Conservation (phyloP, 2,888 invertebrate genomes). For the Diabrotica balteata region DNA sequence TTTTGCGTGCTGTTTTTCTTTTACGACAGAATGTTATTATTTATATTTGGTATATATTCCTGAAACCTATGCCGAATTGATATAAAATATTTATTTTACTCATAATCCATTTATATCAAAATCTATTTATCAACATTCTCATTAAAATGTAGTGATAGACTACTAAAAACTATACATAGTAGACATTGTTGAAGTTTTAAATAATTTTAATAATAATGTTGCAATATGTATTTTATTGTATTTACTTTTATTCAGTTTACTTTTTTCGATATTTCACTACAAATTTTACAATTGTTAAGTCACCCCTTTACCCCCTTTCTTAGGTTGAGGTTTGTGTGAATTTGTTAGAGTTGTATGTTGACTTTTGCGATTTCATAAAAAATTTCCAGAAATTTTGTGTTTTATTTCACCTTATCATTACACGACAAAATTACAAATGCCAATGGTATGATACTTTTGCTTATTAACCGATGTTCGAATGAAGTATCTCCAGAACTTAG, state of each 20-base stretch:
- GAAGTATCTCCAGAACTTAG: too few relatives aligned
- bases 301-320: conserved; percentile 29
- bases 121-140: conserved; percentile 38
- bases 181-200: conserved; percentile 48
- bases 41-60: too few relatives aligned
- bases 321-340: conserved; percentile 58
- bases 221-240: conserved; percentile 35
- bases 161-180: conserved; percentile 40
- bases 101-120: conserved; percentile 19
- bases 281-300: conserved; percentile 38
- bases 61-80: too few relatives aligned
- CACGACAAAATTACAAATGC: too few relatives aligned
- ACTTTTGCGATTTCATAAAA: conserved; percentile 61
- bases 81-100: conserved; percentile 31
- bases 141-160: conserved; percentile 42
- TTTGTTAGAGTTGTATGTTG: conserved; percentile 60
- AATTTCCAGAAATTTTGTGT: conserved; percentile 38
- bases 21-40: too few relatives aligned
- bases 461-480: too few relatives aligned
- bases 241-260: conserved; percentile 31
- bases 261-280: conserved; percentile 26
- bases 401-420: conserved; percentile 19
- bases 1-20: too few relatives aligned
- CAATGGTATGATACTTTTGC: too few relatives aligned
- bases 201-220: conserved; percentile 48